Conservation (phyloP, 2,797 vertebrate genomes). For the Gallinago solitaria region DNA sequence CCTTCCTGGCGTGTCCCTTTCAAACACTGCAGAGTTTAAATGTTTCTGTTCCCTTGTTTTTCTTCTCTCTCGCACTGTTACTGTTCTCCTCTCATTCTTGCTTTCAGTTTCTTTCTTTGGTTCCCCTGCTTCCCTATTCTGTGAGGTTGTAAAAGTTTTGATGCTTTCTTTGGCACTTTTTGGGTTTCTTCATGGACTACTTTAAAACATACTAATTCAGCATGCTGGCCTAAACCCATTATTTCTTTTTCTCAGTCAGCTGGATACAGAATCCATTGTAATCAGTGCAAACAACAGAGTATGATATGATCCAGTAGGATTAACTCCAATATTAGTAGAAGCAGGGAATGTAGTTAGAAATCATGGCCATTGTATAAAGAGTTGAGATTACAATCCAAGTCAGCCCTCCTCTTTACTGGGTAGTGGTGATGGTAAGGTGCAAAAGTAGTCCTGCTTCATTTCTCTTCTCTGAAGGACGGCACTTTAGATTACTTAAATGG, state of each 20-base stretch:
- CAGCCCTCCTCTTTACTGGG: background rate
- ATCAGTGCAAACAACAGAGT: background rate
- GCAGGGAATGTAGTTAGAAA: background rate
- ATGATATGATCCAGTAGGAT: background rate
- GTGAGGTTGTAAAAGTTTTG: background rate
- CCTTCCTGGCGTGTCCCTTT: background rate
- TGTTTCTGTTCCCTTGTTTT: background rate
- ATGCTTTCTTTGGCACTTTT: background rate
- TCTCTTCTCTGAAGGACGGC: background rate
- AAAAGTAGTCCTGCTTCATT: background rate
- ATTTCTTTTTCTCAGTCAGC: background rate
- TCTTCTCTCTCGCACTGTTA: background rate
- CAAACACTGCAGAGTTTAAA: background rate
- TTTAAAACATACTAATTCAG: background rate
- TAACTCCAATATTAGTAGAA: background rate
- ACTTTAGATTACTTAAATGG: background rate
- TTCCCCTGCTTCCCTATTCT: background rate
- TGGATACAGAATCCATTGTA: background rate
- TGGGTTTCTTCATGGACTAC: background rate
- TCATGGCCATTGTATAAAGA: background rate
- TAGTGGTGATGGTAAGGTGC: background rate
- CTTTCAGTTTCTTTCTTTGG: background rate
- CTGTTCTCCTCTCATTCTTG: background rate
- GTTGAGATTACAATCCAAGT: background rate
- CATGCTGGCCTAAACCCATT: background rate